Percentiles rank a stretch among this genome's conserved stretches.
Evolutionary conservation across 2,113 vertebrate species (phyloP).

Genomic region (Orycteropus afer): DNA sequence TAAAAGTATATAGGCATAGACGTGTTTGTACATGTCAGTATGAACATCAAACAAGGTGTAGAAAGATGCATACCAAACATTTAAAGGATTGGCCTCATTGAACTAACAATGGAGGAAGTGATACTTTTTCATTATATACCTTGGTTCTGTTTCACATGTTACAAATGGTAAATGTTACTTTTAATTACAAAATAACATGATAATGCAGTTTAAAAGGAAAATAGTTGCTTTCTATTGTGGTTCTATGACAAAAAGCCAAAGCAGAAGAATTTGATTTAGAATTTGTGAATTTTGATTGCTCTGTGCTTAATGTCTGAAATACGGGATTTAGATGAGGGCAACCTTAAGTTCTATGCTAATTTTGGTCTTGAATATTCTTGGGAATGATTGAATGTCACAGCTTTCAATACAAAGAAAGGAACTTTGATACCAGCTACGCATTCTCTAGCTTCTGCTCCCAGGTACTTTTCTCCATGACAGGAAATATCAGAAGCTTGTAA

Average conservation of each 20-base stretch:
- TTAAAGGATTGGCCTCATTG: neutral
- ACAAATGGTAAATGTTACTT: neutral
- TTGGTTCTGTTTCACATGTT: neutral
- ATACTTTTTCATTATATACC: neutral
- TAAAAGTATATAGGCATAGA: neutral
- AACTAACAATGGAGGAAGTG: neutral
- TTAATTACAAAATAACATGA: constrained; percentile 43
- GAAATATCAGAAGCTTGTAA: constrained; percentile 65
- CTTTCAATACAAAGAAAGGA: constrained; percentile 50
- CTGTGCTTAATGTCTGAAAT: neutral
- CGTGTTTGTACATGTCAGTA: neutral
- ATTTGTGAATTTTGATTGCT: constrained; percentile 42
- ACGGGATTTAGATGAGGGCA: neutral
- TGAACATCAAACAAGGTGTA: neutral
- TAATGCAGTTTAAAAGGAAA: constrained; percentile 19
- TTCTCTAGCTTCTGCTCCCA: neutral
- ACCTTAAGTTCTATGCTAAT: neutral
- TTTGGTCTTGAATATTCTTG: constrained; percentile 14
- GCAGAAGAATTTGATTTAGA: neutral
- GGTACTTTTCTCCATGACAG: constrained; percentile 46
- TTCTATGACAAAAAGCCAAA: constrained; percentile 21
- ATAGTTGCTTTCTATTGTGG: neutral
- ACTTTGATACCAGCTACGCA: constrained; percentile 12
- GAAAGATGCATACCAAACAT: neutral
- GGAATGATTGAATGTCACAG: neutral